These are phyloP conservation scores for Dendrophyllia cribrosa DNA, from an alignment of 64 coral and sea anemone species.

Conservation along the genomic window DNA sequence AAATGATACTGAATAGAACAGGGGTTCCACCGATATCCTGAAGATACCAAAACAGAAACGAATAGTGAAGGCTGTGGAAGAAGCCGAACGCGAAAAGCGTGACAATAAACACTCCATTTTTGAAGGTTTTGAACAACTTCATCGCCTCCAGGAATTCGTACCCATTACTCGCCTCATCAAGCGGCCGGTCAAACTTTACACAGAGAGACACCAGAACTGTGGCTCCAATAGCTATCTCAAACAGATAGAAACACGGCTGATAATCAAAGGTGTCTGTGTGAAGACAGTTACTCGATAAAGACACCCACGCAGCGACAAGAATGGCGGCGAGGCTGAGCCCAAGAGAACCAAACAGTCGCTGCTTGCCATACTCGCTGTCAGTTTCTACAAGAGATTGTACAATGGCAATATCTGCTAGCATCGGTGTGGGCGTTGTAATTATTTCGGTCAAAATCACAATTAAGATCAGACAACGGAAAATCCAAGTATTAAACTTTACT, in stretches of 20 bases:
- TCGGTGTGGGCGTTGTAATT: conserved; percentile 85
- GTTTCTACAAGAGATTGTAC: conserved; percentile 82
- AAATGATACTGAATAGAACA: conserved; percentile 71
- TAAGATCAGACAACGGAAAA: conserved; percentile 76
- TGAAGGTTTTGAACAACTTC: conserved; percentile 75
- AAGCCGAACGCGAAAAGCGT: conserved; percentile 78
- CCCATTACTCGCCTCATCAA: conserved; percentile 16
- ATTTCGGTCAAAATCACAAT: conserved; percentile 94
- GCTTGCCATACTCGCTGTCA: conserved; percentile 80
- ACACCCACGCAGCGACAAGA: conserved; percentile 79
- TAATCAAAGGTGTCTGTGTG: conserved; percentile 91
- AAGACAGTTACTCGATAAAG: conserved; percentile 49
- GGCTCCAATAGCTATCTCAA: conserved; percentile 79
- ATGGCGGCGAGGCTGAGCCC: conserved; percentile 71
- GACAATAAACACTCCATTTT: conserved; percentile 81
- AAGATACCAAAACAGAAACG: conserved; percentile 90
- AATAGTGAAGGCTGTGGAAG: conserved; percentile 82
- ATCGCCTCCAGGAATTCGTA: conserved; percentile 68
- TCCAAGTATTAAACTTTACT: conserved; percentile 82
- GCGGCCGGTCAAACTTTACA: conserved; percentile 67
- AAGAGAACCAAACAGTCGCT: conserved; percentile 83
- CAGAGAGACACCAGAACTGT: conserved; percentile 78
- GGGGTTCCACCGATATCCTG: conserved; percentile 90
- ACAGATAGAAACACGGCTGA: conserved; percentile 85
- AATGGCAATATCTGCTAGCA: conserved; percentile 88